A percentile compares a stretch with the other conserved stretches of the same genome.
These are phyloP conservation scores for Phalera bucephala DNA, from an alignment of 2,888 invertebrate genomes.

Conservation along the genomic window DNA sequence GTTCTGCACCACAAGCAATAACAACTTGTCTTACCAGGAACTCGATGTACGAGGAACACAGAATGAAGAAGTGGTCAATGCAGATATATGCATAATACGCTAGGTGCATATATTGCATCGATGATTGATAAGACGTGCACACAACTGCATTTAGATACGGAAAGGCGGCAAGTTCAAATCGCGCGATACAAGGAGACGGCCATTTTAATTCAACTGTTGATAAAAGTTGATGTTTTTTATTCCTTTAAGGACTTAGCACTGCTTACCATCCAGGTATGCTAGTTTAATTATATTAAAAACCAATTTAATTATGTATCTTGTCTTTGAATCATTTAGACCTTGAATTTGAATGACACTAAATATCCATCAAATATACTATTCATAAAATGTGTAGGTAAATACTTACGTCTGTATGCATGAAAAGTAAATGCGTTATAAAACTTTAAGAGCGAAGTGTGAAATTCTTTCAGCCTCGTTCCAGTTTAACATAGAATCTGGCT, in stretches of 20 bases:
- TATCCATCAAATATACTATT: too few species aligned
- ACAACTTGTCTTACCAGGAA: slow-evolving; percentile 69
- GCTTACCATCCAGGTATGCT: too few species aligned
- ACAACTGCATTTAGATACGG: slow-evolving; percentile 11
- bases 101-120: slow-evolving; percentile 29
- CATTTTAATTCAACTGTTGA: too few species aligned
- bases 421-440: slow-evolving; percentile 14
- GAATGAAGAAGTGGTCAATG: slow-evolving; percentile 52
- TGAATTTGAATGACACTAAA: too few species aligned
- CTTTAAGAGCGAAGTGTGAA: slow-evolving; percentile 22
- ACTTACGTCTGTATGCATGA: slow-evolving; percentile 4
- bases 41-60: slow-evolving; percentile 71
- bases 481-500: slow-evolving; percentile 38
- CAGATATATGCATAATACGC: slow-evolving; percentile 44
- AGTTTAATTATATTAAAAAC: too few species aligned
- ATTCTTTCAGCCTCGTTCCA: slow-evolving; percentile 52
- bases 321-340: too few species aligned
- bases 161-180: slow-evolving; percentile 8
- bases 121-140: slow-evolving; percentile 32
- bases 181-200: background rate
- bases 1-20: too few species aligned
- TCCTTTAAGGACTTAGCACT: too few species aligned
- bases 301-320: too few species aligned
- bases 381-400: background rate
- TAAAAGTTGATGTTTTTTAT: too few species aligned